Conservation (phyloP, 2,797 vertebrate genomes). For the Neomorphus geoffroyi region DNA sequence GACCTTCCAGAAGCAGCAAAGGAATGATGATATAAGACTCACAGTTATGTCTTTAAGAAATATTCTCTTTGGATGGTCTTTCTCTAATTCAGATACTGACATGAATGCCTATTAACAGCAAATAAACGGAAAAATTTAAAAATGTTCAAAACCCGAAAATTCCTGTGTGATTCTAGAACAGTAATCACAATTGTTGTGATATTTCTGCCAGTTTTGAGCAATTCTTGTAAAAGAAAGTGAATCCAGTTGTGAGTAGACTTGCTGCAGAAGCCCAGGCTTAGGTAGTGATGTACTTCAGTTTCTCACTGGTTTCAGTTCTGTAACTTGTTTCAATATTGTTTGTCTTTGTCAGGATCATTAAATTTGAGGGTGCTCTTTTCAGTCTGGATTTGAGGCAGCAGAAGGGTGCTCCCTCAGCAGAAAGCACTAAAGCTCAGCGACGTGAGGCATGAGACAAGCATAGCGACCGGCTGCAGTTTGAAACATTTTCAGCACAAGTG, state of each 20-base stretch:
- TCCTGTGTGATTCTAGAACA: neutral
- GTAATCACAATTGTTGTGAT: neutral
- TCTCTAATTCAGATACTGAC: neutral
- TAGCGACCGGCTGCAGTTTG: neutral
- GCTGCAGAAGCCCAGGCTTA: neutral
- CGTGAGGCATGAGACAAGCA: neutral
- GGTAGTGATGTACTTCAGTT: neutral
- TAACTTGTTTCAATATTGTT: neutral
- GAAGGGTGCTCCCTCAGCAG: neutral
- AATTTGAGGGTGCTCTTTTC: neutral
- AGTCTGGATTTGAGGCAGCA: neutral
- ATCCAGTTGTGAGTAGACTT: neutral
- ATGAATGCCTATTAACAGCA: neutral
- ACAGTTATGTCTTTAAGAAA: neutral
- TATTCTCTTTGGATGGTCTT: neutral
- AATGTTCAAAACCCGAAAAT: neutral
- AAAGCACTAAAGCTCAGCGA: neutral
- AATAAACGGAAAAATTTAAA: neutral
- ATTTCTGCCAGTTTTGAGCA: neutral
- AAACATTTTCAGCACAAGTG: neutral
- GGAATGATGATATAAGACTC: neutral
- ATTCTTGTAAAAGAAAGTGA: neutral
- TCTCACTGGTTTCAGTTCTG: neutral
- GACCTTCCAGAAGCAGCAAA: neutral
- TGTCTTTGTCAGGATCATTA: neutral